Conservation (phyloP, 2,797 vertebrate species). For the Helicolenus hilgendorfi region DNA sequence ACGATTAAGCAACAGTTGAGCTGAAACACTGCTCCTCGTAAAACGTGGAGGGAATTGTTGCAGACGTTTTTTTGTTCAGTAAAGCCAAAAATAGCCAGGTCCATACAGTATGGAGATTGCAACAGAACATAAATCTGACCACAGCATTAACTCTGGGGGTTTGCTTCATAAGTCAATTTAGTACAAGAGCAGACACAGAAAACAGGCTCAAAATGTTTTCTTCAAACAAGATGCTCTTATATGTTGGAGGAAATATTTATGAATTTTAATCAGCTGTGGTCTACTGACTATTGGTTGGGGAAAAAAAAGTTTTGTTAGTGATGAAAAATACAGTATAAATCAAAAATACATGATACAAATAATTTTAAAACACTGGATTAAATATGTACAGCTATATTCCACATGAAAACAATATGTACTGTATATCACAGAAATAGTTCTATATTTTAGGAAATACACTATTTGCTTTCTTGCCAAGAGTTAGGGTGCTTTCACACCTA, state of each 20-base stretch:
- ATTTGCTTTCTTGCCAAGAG: background rate
- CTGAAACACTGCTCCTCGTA: constrained; percentile 7
- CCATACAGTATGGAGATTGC: constrained; percentile 4
- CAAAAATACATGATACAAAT: background rate
- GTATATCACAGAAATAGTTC: background rate
- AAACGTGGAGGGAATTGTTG: constrained; percentile 32
- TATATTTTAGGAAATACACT: background rate
- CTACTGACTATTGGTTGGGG: background rate
- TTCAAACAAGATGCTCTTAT: background rate
- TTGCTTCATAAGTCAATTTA: constrained; percentile 8
- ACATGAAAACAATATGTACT: background rate
- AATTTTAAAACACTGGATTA: background rate
- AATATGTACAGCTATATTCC: background rate
- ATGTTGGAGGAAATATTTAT: background rate
- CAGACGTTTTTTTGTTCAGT: constrained; percentile 15
- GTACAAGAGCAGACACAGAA: background rate
- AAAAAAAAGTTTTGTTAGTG: background rate
- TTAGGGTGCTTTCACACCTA: background rate
- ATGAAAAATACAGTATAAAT: background rate
- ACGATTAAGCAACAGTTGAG: constrained; percentile 36
- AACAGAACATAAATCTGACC: constrained; percentile 50
- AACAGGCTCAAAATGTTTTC: background rate
- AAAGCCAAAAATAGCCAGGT: constrained; percentile 20
- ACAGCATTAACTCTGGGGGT: background rate
- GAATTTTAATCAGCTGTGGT: background rate